Evolutionary conservation across 35 echinoderm and acorn worm species (phyloP).

Genomic region (Heliocidaris tuberculata): DNA sequence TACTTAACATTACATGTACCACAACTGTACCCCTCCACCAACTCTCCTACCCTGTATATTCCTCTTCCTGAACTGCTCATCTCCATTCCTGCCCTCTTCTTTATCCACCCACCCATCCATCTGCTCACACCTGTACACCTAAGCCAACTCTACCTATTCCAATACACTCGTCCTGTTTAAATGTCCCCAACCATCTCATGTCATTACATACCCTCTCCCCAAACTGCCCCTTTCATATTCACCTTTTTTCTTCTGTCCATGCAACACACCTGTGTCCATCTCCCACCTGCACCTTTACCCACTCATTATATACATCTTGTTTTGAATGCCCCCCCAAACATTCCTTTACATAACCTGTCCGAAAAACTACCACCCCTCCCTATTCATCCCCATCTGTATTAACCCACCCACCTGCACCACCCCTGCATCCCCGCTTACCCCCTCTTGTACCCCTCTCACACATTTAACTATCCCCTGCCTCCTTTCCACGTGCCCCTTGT

Average conservation of each 20-base stretch:
- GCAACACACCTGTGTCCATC: neutral
- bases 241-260: neutral
- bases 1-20: too few species aligned
- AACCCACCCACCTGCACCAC: neutral
- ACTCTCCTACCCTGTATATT: neutral
- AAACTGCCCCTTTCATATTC: neutral
- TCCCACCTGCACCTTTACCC: neutral
- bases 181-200: neutral
- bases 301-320: neutral
- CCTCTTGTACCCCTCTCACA: neutral
- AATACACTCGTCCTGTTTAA: neutral
- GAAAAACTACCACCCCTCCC: neutral
- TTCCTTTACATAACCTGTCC: neutral
- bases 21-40: neutral
- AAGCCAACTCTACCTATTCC: neutral
- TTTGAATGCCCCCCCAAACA: neutral
- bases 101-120: neutral
- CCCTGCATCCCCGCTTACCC: neutral
- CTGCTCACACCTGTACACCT: neutral
- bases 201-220: neutral
- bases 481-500: slow-evolving; percentile 39
- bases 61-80: neutral
- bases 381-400: neutral
- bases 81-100: neutral
- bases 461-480: neutral